Evolutionary conservation across 1,140 invertebrate genomes (phyloP).

Genomic region (Brachionus rubens): DNA sequence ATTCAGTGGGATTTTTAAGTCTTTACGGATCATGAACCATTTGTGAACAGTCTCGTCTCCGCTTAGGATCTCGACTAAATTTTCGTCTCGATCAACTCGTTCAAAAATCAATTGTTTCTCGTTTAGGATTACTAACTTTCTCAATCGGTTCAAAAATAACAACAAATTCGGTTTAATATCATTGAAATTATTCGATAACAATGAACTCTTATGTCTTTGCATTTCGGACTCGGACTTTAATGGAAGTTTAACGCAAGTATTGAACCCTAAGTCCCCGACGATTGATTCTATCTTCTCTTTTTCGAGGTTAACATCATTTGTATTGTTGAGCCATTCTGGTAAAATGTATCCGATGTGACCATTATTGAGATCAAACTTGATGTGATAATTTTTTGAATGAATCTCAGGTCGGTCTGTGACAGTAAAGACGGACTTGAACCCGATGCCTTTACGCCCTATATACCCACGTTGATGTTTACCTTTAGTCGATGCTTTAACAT

Average conservation of each 20-base stretch:
- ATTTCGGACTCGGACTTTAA: slow-evolving; percentile 52
- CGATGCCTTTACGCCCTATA: slow-evolving; percentile 62
- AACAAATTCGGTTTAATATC: slow-evolving; percentile 57
- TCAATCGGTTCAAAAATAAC: slow-evolving; percentile 55
- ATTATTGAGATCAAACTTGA: slow-evolving; percentile 54
- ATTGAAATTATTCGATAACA: slow-evolving; percentile 54
- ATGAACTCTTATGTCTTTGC: slow-evolving; percentile 47
- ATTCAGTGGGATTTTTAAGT: not conserved
- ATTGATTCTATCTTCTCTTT: no score
- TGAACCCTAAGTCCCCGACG: no score
- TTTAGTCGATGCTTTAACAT: slow-evolving; percentile 60
- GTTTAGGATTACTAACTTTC: slow-evolving; percentile 45
- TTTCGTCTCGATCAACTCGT: slow-evolving; percentile 5
- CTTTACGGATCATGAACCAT: slow-evolving; percentile 8
- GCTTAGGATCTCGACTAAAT: not conserved
- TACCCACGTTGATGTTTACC: slow-evolving; percentile 59
- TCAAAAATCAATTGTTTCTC: slow-evolving; percentile 19
- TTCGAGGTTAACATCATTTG: no score
- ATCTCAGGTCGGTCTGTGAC: slow-evolving; percentile 58
- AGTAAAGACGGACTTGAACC: slow-evolving; percentile 61
- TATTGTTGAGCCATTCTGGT: no score
- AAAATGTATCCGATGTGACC: slow-evolving; percentile 58
- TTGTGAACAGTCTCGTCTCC: not conserved
- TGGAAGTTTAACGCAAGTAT: slow-evolving; percentile 53
- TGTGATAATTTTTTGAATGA: slow-evolving; percentile 60